Evolutionary conservation across 2,888 invertebrate species (phyloP).

Genomic region (Spisula solida): DNA sequence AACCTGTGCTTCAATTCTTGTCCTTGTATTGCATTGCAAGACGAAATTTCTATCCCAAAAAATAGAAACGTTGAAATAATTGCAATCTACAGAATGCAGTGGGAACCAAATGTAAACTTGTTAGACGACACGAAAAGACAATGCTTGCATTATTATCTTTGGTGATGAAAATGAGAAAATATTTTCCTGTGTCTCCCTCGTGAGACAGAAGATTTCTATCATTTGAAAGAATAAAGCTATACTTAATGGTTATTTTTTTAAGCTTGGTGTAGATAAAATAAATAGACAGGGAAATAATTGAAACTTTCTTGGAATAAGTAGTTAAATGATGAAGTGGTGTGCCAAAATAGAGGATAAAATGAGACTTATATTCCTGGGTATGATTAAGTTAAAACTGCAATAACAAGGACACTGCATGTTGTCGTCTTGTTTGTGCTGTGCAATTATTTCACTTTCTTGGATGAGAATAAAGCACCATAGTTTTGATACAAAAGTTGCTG

Average conservation of each 20-base stretch:
- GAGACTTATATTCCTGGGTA: background rate
- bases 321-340: constrained; percentile 10
- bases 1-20: background rate
- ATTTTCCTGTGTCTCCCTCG: background rate
- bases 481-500: too few species aligned
- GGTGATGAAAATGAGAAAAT: background rate
- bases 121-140: background rate
- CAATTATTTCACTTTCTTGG: too few species aligned
- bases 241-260: constrained; percentile 11
- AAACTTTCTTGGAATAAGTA: constrained; percentile 2
- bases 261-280: background rate
- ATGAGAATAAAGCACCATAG: too few species aligned
- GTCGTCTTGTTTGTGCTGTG: too few species aligned
- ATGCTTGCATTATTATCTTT: background rate
- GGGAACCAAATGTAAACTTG: background rate
- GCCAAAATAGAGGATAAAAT: background rate
- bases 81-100: background rate
- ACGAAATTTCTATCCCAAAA: background rate
- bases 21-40: background rate
- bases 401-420: background rate
- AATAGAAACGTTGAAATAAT: background rate
- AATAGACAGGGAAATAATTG: background rate
- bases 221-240: constrained; percentile 8
- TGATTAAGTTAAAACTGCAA: constrained; percentile 13
- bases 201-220: constrained; percentile 10